These are phyloP conservation scores for Acromyrmex heyeri DNA, from an alignment of 1,140 invertebrate genomes.

Conservation along the genomic window DNA sequence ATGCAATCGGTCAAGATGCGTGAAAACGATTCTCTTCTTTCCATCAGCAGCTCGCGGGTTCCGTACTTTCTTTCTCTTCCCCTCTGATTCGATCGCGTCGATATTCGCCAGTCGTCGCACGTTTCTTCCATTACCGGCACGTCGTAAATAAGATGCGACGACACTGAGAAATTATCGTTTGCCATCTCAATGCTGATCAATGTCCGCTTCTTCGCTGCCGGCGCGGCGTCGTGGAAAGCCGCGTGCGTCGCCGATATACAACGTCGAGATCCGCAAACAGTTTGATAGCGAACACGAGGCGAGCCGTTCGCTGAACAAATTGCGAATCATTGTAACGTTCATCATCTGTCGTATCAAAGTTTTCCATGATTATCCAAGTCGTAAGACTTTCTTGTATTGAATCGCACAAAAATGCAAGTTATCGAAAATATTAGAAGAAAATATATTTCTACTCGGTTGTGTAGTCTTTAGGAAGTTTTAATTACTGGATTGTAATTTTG, in stretches of 20 bases:
- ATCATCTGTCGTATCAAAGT: constrained; percentile 30
- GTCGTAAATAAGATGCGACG: constrained; percentile 80
- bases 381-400: not conserved
- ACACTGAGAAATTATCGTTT: constrained; percentile 76
- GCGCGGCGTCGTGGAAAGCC: constrained; percentile 59
- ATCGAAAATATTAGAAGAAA: not conserved
- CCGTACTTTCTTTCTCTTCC: constrained; percentile 64
- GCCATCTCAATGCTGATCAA: constrained; percentile 65
- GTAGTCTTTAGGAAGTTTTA: not conserved
- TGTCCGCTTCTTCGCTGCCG: constrained; percentile 44
- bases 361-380: not conserved
- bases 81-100: constrained; percentile 75
- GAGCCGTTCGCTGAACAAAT: constrained; percentile 34
- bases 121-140: constrained; percentile 80
- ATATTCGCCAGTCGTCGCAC: constrained; percentile 80
- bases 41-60: not conserved
- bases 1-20: not conserved
- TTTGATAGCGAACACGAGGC: constrained; percentile 37
- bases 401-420: not conserved
- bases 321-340: constrained; percentile 53
- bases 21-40: constrained; percentile 62
- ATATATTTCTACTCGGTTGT: too few relatives aligned
- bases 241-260: constrained; percentile 25
- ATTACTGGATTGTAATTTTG: not conserved
- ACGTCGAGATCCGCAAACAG: constrained; percentile 33